Evolutionary conservation across 2,113 vertebrate species (phyloP), one percentile per base, ranked within the genome.

Genomic region (Taxidea taxus): DNA sequence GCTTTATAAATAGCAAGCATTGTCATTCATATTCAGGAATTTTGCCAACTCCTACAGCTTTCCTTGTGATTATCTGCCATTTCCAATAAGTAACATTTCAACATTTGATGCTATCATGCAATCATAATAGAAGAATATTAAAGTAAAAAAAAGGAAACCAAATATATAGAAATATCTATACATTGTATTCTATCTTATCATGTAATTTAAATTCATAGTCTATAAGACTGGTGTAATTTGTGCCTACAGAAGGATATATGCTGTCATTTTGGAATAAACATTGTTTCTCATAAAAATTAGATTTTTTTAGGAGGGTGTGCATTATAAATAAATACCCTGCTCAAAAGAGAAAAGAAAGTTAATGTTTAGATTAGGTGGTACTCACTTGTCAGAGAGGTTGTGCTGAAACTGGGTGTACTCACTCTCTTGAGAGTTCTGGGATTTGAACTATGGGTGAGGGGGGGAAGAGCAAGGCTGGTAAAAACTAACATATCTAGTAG

Each of bases 191-290:
- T 95, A 58, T 42, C 15, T 49, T 70, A 80, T 74, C 60, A 64
- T 81, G 16, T 62, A 84, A 95, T 97, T 95, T 93, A 96, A 96
- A 91, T 94, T 95, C 82, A 94, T 25, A 68, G 37, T 90, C 34
- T 74, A 12, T 1, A 83, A 93, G 23, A 83, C 72, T 88, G 34
- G 4, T 95, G 64, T 81, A 91, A 84, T 81, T 68, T 86, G 44
- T 81, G 51, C 42, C 9, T 92, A 64, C n/a, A 77, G 80, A 91
- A 91, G 37, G 2, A 70, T 82, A 70, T 82, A 89, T 1, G 47
- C 49, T 93, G 84, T 85, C 66, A 80, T 93, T 96, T 78, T 16
- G 14, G 42, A 83, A 70, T 72, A 94, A 91, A 94, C 51, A 88
- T 72, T 72, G 4, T 62, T 84, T 92, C 44, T 80, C 60, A 70